These are phyloP conservation scores for Oscheius myriophilus DNA, from an alignment of 2,888 invertebrate genomes.

Conservation along the genomic window DNA sequence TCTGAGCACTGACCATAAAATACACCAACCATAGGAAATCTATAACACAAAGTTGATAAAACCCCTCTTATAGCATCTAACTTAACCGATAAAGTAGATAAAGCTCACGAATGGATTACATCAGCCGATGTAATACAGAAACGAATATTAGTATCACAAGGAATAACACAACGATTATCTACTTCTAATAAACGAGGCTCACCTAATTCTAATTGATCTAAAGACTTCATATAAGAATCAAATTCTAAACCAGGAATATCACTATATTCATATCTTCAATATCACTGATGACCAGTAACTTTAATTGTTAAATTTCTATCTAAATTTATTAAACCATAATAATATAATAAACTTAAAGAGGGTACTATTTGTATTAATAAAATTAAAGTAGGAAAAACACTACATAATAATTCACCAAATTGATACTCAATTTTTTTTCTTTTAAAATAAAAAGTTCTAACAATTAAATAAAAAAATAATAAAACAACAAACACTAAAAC, in stretches of 20 bases:
- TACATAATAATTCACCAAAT: conserved; percentile 63
- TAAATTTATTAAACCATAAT: conserved; percentile 68
- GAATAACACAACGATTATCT: conserved; percentile 70
- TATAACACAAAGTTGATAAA: conserved; percentile 75
- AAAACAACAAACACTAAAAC: conserved; percentile 56
- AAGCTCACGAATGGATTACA: conserved; percentile 73
- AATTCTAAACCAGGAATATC: conserved; percentile 69
- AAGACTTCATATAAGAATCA: conserved; percentile 70
- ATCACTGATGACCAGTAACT: conserved; percentile 71
- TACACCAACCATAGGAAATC: conserved; percentile 78
- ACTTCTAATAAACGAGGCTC: conserved; percentile 70
- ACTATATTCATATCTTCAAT: conserved; percentile 71
- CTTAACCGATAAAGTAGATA: conserved; percentile 72
- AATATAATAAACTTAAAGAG: conserved; percentile 62
- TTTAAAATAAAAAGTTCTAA: conserved; percentile 47
- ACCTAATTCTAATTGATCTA: conserved; percentile 59
- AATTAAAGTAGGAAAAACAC: conserved; percentile 66
- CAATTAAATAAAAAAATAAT: conserved; percentile 50
- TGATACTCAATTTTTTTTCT: conserved; percentile 62
- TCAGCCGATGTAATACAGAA: conserved; percentile 71
- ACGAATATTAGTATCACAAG: conserved; percentile 66
- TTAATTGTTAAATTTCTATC: conserved; percentile 67
- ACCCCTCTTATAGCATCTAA: conserved; percentile 73
- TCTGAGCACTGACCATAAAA: conserved; percentile 84
- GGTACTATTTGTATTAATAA: conserved; percentile 66